Percentiles rank a stretch among this genome's conserved stretches.
These are phyloP conservation scores for Psittacula cyanocephala DNA, from an alignment of 2,113 vertebrate species.

Conservation along the genomic window DNA sequence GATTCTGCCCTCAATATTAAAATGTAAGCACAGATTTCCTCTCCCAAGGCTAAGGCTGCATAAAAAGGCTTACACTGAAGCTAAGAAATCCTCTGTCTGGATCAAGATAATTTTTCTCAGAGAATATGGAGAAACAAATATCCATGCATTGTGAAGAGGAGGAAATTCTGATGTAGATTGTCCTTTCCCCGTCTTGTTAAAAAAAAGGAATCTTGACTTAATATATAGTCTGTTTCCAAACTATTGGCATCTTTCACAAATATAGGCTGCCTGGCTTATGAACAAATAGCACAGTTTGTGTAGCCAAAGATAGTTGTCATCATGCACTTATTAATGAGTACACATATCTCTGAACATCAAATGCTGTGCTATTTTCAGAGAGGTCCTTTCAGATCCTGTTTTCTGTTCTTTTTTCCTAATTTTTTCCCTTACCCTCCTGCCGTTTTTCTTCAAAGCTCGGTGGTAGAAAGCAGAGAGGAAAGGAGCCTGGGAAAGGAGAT, in stretches of 20 bases:
- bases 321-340: constrained; percentile 55
- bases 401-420: not conserved
- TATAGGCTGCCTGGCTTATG: constrained; percentile 17
- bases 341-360: constrained; percentile 40
- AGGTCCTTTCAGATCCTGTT: not conserved
- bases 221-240: constrained; percentile 51
- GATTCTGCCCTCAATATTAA: constrained; percentile 26
- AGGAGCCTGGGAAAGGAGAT: not conserved
- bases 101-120: constrained; percentile 1
- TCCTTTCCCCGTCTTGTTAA: not conserved
- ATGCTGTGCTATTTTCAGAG: constrained; percentile 29
- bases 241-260: constrained; percentile 40
- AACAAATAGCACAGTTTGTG: constrained; percentile 41
- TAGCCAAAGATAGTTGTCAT: constrained; percentile 56
- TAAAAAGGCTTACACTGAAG: not conserved
- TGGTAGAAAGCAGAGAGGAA: not conserved
- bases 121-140: constrained; percentile 17
- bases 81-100: not conserved
- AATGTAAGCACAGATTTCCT: constrained; percentile 38
- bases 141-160: not conserved
- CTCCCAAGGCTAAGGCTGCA: not conserved
- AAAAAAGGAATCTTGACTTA: constrained; percentile 28
- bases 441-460: not conserved
- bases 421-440: not conserved
- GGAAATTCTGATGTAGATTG: constrained; percentile 6